Conservation (phyloP, 2,797 vertebrate genomes). For the Sphenopsis melanotis region DNA sequence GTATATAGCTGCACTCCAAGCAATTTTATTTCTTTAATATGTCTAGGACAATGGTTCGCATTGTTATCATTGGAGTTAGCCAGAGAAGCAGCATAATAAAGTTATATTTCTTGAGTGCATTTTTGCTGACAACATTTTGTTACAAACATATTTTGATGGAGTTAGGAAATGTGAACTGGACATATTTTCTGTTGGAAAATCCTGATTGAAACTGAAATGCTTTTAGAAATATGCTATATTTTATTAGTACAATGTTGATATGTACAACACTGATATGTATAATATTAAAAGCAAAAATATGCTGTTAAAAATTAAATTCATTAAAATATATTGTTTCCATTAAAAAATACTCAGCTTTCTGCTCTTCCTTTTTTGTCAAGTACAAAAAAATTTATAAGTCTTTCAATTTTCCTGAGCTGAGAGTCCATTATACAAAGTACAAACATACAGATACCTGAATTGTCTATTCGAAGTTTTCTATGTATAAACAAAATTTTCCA, state of each 20-base stretch:
- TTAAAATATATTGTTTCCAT: background rate
- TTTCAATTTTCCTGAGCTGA: background rate
- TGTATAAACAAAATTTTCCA: background rate
- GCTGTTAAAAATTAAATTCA: background rate
- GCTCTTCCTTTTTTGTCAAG: background rate
- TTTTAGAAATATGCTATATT: background rate
- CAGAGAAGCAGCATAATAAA: background rate
- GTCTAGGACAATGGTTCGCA: background rate
- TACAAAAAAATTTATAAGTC: background rate
- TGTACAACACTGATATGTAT: background rate
- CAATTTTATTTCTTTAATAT: background rate
- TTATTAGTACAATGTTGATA: background rate
- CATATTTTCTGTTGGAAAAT: background rate
- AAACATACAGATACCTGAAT: background rate
- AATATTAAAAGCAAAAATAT: background rate
- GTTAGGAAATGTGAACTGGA: background rate
- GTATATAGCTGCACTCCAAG: background rate
- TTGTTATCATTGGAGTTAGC: background rate
- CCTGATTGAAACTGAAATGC: background rate
- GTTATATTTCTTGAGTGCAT: background rate
- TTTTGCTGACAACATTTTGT: background rate
- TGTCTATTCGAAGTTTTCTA: background rate
- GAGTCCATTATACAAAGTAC: background rate
- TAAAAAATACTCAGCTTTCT: background rate
- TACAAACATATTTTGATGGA: background rate